Evolutionary conservation across 2,888 invertebrate species (phyloP).

Genomic region (Trissoscelio sp.): DNA sequence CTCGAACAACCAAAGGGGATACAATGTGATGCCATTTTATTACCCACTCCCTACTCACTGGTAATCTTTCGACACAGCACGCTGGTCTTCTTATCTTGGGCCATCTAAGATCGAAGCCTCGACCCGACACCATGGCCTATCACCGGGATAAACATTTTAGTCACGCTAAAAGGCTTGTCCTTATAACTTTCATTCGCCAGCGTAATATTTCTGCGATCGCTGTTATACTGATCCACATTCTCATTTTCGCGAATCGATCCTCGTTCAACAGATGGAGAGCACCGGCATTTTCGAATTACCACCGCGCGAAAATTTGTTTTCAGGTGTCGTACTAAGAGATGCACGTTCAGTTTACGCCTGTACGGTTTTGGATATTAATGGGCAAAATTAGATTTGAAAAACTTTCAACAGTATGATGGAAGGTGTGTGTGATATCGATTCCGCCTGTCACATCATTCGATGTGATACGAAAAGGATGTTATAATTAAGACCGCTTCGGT

Average conservation of each 20-base stretch:
- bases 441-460: constrained; percentile 8
- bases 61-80: constrained; percentile 32
- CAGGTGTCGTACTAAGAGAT: constrained; percentile 37
- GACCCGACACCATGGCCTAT: constrained; percentile 26
- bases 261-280: constrained; percentile 26
- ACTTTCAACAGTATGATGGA: constrained; percentile 11
- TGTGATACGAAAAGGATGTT: constrained; percentile 1
- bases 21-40: constrained; percentile 55
- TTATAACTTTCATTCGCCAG: constrained; percentile 16
- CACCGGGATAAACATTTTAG: constrained; percentile 40
- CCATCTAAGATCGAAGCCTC: constrained; percentile 34
- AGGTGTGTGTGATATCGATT: constrained; percentile 31
- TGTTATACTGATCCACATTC: constrained; percentile 19
- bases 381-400: constrained; percentile 45
- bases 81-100: constrained; percentile 27
- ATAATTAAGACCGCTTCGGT: constrained; percentile 10
- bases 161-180: constrained; percentile 27
- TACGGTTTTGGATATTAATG: constrained; percentile 54
- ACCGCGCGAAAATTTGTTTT: constrained; percentile 44
- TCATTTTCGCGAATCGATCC: constrained; percentile 29
- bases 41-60: not conserved
- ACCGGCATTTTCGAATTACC: constrained; percentile 10
- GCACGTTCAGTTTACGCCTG: constrained; percentile 52
- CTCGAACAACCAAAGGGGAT: constrained; percentile 54
- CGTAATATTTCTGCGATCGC: constrained; percentile 9